Conservation (phyloP, 30 jellyfish, hydroid and myxozoan genomes). For the Pseudorhiza aurosa region DNA sequence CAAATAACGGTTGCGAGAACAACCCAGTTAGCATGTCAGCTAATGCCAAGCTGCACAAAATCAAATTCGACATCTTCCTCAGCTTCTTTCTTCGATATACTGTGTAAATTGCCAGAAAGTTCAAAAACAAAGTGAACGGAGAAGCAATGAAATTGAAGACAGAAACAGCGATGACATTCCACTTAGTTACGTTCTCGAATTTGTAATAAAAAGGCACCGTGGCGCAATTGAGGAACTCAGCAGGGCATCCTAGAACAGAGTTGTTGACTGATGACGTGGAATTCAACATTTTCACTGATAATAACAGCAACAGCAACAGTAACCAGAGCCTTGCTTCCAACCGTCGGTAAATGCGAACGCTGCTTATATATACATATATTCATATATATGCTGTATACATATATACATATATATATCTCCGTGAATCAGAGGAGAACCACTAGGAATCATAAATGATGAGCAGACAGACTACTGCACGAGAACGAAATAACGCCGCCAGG, state of each 20-base stretch:
- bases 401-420: too few relatives aligned
- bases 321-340: background rate
- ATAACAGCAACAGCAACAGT: background rate
- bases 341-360: background rate
- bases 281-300: background rate
- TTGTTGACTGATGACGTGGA: background rate
- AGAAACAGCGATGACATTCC: slow-evolving; percentile 33
- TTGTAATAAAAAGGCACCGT: slow-evolving; percentile 29
- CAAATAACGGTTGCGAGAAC: slow-evolving; percentile 30
- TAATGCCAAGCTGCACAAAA: slow-evolving; percentile 28
- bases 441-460: too few relatives aligned
- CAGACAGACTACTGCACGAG: too few relatives aligned
- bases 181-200: slow-evolving; percentile 22
- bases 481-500: too few relatives aligned
- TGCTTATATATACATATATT: background rate
- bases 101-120: slow-evolving; percentile 29
- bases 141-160: slow-evolving; percentile 16
- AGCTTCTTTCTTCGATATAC: slow-evolving; percentile 19
- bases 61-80: slow-evolving; percentile 17
- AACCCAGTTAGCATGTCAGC: slow-evolving; percentile 40
- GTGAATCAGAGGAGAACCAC: too few relatives aligned
- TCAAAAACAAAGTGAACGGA: slow-evolving; percentile 6
- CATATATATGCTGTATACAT: background rate
- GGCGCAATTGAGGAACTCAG: slow-evolving; percentile 22
- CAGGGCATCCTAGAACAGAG: background rate